Evolutionary conservation across 2,113 vertebrate genomes (phyloP), one percentile per base, ranked within the genome.

Genomic region (Pristiophorus japonicus): DNA sequence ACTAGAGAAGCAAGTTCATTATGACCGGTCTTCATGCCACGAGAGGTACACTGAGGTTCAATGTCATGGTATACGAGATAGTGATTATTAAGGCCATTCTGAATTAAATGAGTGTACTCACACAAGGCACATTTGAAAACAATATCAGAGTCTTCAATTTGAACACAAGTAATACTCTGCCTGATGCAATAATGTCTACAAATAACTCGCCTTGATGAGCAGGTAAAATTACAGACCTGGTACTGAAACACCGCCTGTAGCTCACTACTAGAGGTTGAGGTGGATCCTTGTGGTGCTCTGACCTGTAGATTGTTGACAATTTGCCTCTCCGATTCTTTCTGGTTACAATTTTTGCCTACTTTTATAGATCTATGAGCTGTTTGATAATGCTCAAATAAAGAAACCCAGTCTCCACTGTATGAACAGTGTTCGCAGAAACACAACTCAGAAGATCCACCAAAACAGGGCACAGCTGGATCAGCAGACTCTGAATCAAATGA

Each of bases 151-250:
- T 67, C 91, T 93, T 93, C 65, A 94, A 67, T 8, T 94, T 94
- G 91, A 67, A n/a, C 91, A 94, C n/a, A 94, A 66, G 63, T 16
- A 66, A 94, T 14, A 45, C 91, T 94, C 62, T 66, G 91, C 91
- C 62, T 94, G 91, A 94, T 65, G 65, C 91, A 94, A 66, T 94
- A 66, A 45, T 94, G 91, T 67, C n/a, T 24, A 94, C 91, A 94
- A 94, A 94, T 94, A 67, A 94, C 91, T 94, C 91, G 62, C 65
- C 91, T 94, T 66, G 91, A 94, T 66, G 91, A 94, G 63, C 91
- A 94, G n/a, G 91, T 66, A 45, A 94, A 94, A 94, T 94, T 94
- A 66, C 91, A 94, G 62, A 66, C 63, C 63, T 94, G 91, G 63
- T 42, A 94, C 38, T 94, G 34, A 94, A 94, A 94, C 42, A 94